Base-by-base conservation (phyloP, 2,888 invertebrate species). In the Cryptophagus acutangulus region DNA sequence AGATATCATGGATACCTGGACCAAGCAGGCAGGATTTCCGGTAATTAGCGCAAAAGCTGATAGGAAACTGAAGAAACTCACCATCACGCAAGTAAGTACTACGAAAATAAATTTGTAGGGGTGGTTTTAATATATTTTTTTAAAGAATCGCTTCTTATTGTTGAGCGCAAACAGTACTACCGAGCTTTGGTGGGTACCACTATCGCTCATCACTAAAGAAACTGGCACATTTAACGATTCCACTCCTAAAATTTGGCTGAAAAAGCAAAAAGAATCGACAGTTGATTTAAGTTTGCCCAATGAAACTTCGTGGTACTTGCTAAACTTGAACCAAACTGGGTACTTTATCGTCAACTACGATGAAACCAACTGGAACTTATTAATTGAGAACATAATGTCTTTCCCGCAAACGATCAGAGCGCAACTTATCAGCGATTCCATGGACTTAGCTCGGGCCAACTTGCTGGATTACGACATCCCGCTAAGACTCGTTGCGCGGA, bases 261-360 rank as follows among this genome's bases (percentile, higher is more conserved):
- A 64, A 13, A 61, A 65, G 6, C 67, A 67, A 30, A 60, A 57
- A 4, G 65, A 67, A 26, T 63, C 63, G 0, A 47, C 55, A 2
- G 49, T 46, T 15, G 31, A 31, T 15, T 20, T 20, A n/a, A 3
- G 5, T 15, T 9, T 10, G 3, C 16, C 12, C n/a, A 26, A 3
- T 3, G 9, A 4, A 16, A 16, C 13, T 15, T 72, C 74, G 42
- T 82, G 82, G 81, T 74, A 81, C 17, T 70, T 83, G 28, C 72
- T 82, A 38, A 84, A 84, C 57, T 59, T 80, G 36, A 70, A 77
- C 44, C 78, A 81, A 63, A 79, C 31, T 58, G 74, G 75, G 6
- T 84, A 83, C 60, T 81, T 75, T 57, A 73, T 79, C 16, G 81
- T 82, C 12, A 82, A 82, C 60, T 82, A 82, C 55, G 81, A 82